These are phyloP conservation scores for Agelaius tricolor DNA, from an alignment of 2,113 vertebrate species.

Conservation along the genomic window DNA sequence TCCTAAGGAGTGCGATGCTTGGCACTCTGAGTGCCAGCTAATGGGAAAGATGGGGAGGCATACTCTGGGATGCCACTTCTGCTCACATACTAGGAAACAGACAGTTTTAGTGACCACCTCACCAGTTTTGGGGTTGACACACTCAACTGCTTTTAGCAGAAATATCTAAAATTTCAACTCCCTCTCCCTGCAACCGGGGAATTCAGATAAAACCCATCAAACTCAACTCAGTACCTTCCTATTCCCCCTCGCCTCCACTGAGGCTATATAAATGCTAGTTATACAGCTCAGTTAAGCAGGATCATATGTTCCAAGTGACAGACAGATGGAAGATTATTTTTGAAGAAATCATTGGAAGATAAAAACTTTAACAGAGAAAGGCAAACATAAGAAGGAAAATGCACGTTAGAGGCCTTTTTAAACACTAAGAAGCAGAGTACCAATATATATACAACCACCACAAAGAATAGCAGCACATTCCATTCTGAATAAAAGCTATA, in stretches of 20 bases:
- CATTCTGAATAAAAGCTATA: neutral
- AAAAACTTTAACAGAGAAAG: slow-evolving; percentile 24
- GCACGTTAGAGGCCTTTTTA: neutral
- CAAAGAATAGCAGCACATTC: neutral
- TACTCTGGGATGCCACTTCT: neutral
- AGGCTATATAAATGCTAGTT: slow-evolving; percentile 25
- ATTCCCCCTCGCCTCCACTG: slow-evolving; percentile 5
- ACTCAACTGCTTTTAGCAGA: neutral
- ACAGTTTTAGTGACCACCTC: neutral
- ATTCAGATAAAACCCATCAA: neutral
- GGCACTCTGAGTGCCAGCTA: neutral
- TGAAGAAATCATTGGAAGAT: neutral
- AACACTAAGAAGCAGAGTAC: neutral
- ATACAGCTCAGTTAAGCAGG: slow-evolving; percentile 13
- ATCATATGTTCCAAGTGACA: slow-evolving; percentile 55
- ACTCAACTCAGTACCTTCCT: neutral
- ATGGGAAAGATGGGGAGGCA: neutral
- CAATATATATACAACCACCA: neutral
- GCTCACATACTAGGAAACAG: neutral
- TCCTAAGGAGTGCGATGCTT: neutral
- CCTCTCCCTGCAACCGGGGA: neutral
- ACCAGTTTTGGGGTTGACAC: neutral
- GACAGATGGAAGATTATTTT: slow-evolving; percentile 61
- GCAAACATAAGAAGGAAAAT: neutral
- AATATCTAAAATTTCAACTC: neutral